Conservation (phyloP, 1,140 invertebrate species). For the Drosophila athabasca region DNA sequence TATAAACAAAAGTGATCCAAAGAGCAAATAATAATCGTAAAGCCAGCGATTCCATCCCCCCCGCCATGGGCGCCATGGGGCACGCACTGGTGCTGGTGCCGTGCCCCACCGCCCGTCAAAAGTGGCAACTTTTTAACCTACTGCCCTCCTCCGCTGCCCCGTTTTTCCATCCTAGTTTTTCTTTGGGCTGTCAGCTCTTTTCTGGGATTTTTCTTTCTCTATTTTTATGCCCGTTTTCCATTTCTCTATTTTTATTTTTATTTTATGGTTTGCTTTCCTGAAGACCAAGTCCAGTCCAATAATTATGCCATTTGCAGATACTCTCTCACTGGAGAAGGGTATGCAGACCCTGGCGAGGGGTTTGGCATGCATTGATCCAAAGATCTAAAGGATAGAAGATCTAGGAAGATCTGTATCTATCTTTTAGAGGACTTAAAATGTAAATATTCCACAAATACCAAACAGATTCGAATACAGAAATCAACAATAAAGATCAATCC, state of each 20-base stretch:
- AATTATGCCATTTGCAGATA: slow-evolving; percentile 55
- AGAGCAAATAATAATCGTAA: too few relatives aligned
- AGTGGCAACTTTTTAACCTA: too few relatives aligned
- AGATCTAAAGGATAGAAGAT: too few relatives aligned
- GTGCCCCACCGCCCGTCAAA: too few relatives aligned
- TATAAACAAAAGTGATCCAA: slow-evolving; percentile 42
- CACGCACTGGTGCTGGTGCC: slow-evolving; percentile 40
- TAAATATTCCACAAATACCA: too few relatives aligned
- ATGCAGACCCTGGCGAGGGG: not conserved
- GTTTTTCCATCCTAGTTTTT: slow-evolving; percentile 18
- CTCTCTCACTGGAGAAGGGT: slow-evolving; percentile 5
- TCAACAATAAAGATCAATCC: too few relatives aligned
- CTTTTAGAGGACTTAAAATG: too few relatives aligned
- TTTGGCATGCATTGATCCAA: too few relatives aligned
- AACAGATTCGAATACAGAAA: too few relatives aligned
- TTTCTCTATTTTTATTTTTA: not conserved
- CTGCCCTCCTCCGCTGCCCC: too few relatives aligned
- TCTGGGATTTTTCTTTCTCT: not conserved
- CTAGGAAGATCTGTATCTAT: too few relatives aligned
- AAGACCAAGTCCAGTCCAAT: slow-evolving; percentile 18
- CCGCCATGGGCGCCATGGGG: slow-evolving; percentile 49
- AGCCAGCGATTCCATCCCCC: slow-evolving; percentile 28
- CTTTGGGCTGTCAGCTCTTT: slow-evolving; percentile 15
- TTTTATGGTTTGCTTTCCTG: slow-evolving; percentile 12
- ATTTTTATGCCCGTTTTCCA: not conserved